Evolutionary conservation across 1,140 invertebrate species (phyloP), one percentile per base, ranked within the genome.

Genomic region (Atta cephalotes): DNA sequence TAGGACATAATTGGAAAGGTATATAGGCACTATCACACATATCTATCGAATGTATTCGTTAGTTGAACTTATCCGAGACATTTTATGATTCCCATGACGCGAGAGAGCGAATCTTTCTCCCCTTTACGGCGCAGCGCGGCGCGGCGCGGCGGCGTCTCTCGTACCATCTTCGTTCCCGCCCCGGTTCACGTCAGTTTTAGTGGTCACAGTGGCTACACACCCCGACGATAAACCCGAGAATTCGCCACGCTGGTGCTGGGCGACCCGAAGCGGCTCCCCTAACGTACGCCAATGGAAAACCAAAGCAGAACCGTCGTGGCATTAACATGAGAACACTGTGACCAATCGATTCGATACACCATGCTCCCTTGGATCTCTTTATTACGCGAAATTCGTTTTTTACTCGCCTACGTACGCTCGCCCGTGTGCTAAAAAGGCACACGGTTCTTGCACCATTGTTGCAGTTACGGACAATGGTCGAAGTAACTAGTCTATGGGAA

Each of bases 151-250:
- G 39, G 18, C 60, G 25, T 28, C 45, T 86, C 76, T 70, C 49
- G 71, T 25, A 58, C 3, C 51, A 51, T 88, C 70, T 79, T 68
- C 49, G 58, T 31, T 49, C 86, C 89, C 56, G 62, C 80, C 80
- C 82, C 87, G 71, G 71, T 28, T 87, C 70, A 88, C 87, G 78
- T 91, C 78, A 91, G 85, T 93, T 94, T 94, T 94, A 93, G 93
- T 93, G 92, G 94, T 94, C 91, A 95, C 94, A 94, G 93, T 94
- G 93, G 92, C 91, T 94, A 92, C 92, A 93, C 92, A 92, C 94
- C 94, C 93, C 93, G 92, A 89, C 93, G 93, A 94, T 94, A 94
- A 94, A 94, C 91, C 92, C 92, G 86, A 85, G 92, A 92, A 95
- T 95, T 95, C 94, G 94, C 91, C 90, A 94, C 93, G 93, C 92